phyloP scores from a whole-genome alignment of 2,888 invertebrate genomes.

The Strigamia crassipes region DNA sequence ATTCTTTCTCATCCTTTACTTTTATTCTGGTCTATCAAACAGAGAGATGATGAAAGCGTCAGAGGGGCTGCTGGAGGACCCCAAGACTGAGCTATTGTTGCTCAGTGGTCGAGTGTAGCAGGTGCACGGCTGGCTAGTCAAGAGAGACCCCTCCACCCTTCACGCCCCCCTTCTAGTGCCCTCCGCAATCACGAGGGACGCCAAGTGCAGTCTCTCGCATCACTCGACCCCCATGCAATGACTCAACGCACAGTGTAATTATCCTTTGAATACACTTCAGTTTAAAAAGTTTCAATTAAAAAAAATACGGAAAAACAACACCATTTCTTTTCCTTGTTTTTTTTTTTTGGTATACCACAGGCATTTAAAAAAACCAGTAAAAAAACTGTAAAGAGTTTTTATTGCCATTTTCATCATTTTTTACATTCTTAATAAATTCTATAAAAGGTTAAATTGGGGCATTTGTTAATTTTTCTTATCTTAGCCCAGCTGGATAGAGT shows the following conservation, averaged over 20 bases:
- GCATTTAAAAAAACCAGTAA: neutral
- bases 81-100: constrained; percentile 26
- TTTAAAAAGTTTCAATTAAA: neutral
- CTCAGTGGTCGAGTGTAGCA: constrained; percentile 42
- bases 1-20: constrained; percentile 35
- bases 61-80: constrained; percentile 24
- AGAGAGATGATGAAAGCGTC: constrained; percentile 24
- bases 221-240: constrained; percentile 18
- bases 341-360: neutral
- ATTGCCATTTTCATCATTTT: neutral
- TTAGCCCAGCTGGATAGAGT: constrained; percentile 25
- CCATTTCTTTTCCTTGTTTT: constrained; percentile 1
- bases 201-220: constrained; percentile 37
- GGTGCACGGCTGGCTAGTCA: constrained; percentile 40
- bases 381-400: neutral
- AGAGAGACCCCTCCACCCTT: constrained; percentile 7
- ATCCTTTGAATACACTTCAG: neutral
- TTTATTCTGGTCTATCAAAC: constrained; percentile 40
- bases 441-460: constrained; percentile 18
- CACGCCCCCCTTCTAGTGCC: constrained; percentile 23
- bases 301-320: neutral
- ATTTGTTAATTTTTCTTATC: constrained; percentile 31
- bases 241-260: constrained; percentile 8
- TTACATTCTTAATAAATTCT: neutral
- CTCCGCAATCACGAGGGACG: constrained; percentile 40